Evolutionary conservation across 2,113 vertebrate species (phyloP).

Genomic region (Lagopus leucura): DNA sequence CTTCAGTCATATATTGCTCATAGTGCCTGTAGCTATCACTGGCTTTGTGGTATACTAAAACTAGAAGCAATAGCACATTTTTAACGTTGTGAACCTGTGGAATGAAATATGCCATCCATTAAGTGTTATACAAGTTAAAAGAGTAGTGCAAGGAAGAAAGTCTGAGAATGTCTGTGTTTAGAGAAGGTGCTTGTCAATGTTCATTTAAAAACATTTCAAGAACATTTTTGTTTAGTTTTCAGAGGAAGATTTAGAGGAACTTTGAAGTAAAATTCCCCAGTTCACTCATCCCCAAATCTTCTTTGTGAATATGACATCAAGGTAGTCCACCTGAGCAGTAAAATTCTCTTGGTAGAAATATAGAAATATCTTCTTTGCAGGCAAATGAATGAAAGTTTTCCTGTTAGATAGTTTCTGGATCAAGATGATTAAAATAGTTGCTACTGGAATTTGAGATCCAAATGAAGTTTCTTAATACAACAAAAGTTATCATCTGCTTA

Average conservation of each 20-base stretch:
- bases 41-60: slow-evolving; percentile 51
- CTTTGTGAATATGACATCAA: neutral
- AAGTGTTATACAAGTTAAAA: slow-evolving; percentile 44
- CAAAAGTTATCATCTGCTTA: neutral
- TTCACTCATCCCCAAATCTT: neutral
- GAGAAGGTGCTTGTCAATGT: neutral
- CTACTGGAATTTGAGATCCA: neutral
- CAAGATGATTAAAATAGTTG: neutral
- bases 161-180: slow-evolving; percentile 21
- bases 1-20: slow-evolving; percentile 36
- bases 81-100: slow-evolving; percentile 52
- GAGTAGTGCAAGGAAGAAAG: neutral
- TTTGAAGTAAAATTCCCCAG: neutral
- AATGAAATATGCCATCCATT: slow-evolving; percentile 62
- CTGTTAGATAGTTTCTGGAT: neutral
- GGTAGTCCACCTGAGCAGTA: neutral
- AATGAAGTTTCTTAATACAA: neutral
- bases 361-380: neutral
- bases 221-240: neutral
- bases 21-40: slow-evolving; percentile 54
- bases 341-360: neutral
- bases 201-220: slow-evolving; percentile 21
- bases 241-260: neutral
- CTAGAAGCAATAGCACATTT: slow-evolving; percentile 54
- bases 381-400: neutral